These are phyloP conservation scores for Cuniculus paca DNA, from an alignment of 2,797 vertebrate species.

Conservation along the genomic window DNA sequence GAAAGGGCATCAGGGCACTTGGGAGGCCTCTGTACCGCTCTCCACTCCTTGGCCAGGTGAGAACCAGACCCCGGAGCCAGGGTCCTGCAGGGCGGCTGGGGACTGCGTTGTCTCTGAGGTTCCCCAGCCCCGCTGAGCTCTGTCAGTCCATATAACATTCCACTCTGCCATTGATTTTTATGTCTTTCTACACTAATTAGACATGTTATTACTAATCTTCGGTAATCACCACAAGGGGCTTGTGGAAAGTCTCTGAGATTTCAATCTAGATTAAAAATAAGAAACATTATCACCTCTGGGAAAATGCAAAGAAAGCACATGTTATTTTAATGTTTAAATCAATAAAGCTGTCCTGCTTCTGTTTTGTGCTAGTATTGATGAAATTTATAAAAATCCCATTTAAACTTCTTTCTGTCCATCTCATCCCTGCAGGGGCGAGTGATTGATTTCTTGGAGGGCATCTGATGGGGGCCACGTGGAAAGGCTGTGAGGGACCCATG, in stretches of 20 bases:
- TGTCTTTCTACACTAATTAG: slow-evolving; percentile 86
- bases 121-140: rapidly evolving
- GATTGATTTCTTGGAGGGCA: slow-evolving; percentile 82
- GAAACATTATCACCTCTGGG: slow-evolving; percentile 86
- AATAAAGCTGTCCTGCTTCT: slow-evolving; percentile 85
- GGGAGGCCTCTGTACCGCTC: neutral
- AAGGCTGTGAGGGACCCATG: neutral
- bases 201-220: slow-evolving; percentile 87
- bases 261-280: slow-evolving; percentile 86
- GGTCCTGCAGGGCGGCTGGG: neutral
- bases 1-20: neutral
- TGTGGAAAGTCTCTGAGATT: slow-evolving; percentile 82
- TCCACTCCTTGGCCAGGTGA: neutral
- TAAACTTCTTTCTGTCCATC: slow-evolving; percentile 79
- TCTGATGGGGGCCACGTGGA: neutral
- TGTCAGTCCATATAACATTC: slow-evolving; percentile 51
- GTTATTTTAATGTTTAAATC: slow-evolving; percentile 89
- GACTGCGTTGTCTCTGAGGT: neutral
- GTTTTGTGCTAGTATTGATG: slow-evolving; percentile 84
- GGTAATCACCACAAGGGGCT: slow-evolving; percentile 75
- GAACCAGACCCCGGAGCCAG: rapidly evolving
- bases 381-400: slow-evolving; percentile 85
- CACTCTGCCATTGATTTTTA: slow-evolving; percentile 86
- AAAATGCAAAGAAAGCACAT: slow-evolving; percentile 85
- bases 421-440: slow-evolving; percentile 52